Evolutionary conservation across 2,888 invertebrate species (phyloP), one percentile per base, ranked within the genome.

Genomic region (Mesorhabditis sp.): DNA sequence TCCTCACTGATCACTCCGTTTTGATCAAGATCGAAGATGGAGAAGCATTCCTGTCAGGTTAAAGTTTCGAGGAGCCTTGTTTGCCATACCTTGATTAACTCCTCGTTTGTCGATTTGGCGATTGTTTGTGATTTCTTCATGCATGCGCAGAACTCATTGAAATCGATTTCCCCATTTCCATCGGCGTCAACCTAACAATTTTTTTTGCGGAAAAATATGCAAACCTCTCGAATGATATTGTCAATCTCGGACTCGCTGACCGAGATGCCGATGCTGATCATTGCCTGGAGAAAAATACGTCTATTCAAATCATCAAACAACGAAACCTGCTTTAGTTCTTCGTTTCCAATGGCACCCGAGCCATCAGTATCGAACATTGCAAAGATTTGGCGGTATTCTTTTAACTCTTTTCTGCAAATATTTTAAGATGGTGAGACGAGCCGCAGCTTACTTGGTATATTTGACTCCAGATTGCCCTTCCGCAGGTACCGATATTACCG

Each of bases 311-410:
- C 13, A 28, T 10, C 41, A 10, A 45, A n/a, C 5, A 42, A 42
- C 45, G 4, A 45, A 5, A 66, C 42, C 13, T 42, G 13, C 13
- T 15, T 5, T n/a, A 66, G n/a, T 66, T n/a, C 10, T 6, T n/a
- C 13, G 15, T 66, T 5, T 4, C 84, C 85, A 67, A 86, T 83
- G 2, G 86, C 85, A 5, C 86, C 86, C 6, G 83, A 83, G 5
- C 85, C 84, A 74, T 86, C 86, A 5, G 84, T 84, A 74, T 86
- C 86, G 67, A 86, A 86, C 80, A 86, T 81, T 43, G 81, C 80
- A 72, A 85, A 85, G 42, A 85, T 73, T 70, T 83, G 81, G 63
- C 80, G 75, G 69, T 81, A 85, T 68, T 85, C 85, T 68, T 81
- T 82, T 3, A 84, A 67, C 69, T 84, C 84, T 70, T 80, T 80